These are phyloP conservation scores for Merops nubicus DNA, from an alignment of 2,113 vertebrate genomes.

Conservation along the genomic window DNA sequence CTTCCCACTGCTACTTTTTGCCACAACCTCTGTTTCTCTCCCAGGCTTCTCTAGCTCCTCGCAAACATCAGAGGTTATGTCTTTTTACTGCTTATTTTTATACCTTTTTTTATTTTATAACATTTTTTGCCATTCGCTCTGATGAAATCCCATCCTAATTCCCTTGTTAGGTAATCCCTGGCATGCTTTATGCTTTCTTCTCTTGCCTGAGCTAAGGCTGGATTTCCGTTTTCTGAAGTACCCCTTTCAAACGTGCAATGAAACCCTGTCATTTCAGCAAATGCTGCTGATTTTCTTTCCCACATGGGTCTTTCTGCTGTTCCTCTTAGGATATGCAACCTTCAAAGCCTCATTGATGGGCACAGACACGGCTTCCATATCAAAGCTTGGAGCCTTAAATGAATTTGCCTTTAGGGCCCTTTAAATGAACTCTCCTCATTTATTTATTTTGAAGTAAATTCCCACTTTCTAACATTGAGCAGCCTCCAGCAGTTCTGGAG, in stretches of 20 bases:
- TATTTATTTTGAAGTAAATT: constrained; percentile 35
- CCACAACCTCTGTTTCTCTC: not conserved
- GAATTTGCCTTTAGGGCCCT: constrained; percentile 32
- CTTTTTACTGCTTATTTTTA: constrained; percentile 25
- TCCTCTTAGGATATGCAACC: not conserved
- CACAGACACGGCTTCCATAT: not conserved
- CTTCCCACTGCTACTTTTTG: not conserved
- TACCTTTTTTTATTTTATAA: constrained; percentile 8
- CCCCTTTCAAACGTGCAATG: not conserved
- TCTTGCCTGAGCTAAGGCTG: not conserved
- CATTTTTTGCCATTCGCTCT: not conserved
- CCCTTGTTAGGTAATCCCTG: constrained; percentile 47
- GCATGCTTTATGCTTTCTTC: not conserved
- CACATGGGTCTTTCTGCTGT: constrained; percentile 31
- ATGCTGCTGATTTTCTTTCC: constrained; percentile 37
- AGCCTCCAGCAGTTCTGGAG: constrained; percentile 9
- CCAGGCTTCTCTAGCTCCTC: not conserved
- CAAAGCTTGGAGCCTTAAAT: not conserved
- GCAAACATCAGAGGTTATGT: not conserved
- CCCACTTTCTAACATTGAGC: constrained; percentile 21
- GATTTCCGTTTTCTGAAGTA: constrained; percentile 48
- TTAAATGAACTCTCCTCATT: constrained; percentile 28
- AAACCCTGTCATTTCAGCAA: not conserved
- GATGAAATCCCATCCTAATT: constrained; percentile 42
- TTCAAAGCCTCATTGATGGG: constrained; percentile 23